A percentile compares a stretch with the other conserved stretches of the same genome.
phyloP scores from a whole-genome alignment of 1,140 invertebrate species.

The Cotesia typhae region DNA sequence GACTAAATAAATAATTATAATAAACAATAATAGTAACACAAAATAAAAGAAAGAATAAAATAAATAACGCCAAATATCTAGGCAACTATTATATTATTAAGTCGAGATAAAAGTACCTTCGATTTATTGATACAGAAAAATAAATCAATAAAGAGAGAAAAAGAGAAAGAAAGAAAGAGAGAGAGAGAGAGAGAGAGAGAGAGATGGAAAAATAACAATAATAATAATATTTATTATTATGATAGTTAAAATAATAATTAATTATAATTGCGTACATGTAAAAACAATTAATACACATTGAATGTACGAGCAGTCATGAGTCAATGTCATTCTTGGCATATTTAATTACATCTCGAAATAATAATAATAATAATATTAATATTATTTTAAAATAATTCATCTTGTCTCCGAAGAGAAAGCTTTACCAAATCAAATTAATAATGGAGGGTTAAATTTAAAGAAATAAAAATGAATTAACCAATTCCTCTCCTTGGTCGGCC shows the following conservation, averaged over 20 bases:
- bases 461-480: background rate
- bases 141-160: too few relatives aligned
- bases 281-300: conserved; percentile 2
- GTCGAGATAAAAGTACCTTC: conserved; percentile 8
- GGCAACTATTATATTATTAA: background rate
- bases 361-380: too few relatives aligned
- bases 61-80: conserved; percentile 20
- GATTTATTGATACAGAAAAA: conserved; percentile 4
- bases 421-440: conserved; percentile 30
- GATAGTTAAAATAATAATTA: conserved; percentile 5
- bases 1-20: background rate
- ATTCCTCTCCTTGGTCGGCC: conserved; percentile 19
- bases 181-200: background rate
- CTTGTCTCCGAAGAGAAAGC: conserved; percentile 30
- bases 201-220: conserved; percentile 10
- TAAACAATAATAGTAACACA: background rate
- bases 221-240: background rate
- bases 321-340: conserved; percentile 6
- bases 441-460: conserved; percentile 3
- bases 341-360: conserved; percentile 17
- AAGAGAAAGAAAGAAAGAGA: conserved; percentile 11
- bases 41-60: background rate
- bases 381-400: background rate
- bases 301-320: conserved; percentile 8
- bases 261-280: conserved; percentile 20